These are phyloP conservation scores for Tenthredo distinguenda DNA, from an alignment of 2,888 invertebrate genomes.

Conservation along the genomic window DNA sequence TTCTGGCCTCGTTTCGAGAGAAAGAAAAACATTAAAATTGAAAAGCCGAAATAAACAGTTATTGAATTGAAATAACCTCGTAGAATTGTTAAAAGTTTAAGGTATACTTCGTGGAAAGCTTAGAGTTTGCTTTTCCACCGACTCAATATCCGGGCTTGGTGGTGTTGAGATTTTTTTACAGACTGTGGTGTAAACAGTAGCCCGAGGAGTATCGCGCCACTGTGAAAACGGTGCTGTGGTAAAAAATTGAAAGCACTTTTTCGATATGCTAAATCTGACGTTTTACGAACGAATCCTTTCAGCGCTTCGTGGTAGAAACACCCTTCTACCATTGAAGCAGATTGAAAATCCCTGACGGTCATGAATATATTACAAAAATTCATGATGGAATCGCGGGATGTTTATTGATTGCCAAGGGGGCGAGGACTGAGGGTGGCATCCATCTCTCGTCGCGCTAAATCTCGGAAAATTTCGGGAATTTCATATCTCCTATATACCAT, in stretches of 20 bases:
- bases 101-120: neutral
- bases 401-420: constrained; percentile 44
- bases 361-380: constrained; percentile 53
- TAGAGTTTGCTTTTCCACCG: constrained; percentile 7
- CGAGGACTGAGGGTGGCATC: constrained; percentile 41
- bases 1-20: neutral
- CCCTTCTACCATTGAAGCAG: constrained; percentile 40
- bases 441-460: constrained; percentile 36
- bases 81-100: neutral
- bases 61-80: constrained; percentile 1
- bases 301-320: constrained; percentile 21
- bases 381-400: constrained; percentile 44
- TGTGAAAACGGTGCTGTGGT: neutral
- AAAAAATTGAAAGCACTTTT: constrained; percentile 30
- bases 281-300: constrained; percentile 40
- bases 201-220: neutral
- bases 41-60: constrained; percentile 20
- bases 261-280: constrained; percentile 28
- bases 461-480: constrained; percentile 46
- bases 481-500: constrained; percentile 28
- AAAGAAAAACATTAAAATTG: neutral
- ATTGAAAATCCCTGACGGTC: constrained; percentile 50
- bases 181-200: neutral
- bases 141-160: neutral
- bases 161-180: constrained; percentile 14